A percentile compares a stretch with the other conserved stretches of the same genome.
These are phyloP conservation scores for Rhadinocentrus ornatus DNA, from an alignment of 2,797 vertebrate species.

Conservation along the genomic window DNA sequence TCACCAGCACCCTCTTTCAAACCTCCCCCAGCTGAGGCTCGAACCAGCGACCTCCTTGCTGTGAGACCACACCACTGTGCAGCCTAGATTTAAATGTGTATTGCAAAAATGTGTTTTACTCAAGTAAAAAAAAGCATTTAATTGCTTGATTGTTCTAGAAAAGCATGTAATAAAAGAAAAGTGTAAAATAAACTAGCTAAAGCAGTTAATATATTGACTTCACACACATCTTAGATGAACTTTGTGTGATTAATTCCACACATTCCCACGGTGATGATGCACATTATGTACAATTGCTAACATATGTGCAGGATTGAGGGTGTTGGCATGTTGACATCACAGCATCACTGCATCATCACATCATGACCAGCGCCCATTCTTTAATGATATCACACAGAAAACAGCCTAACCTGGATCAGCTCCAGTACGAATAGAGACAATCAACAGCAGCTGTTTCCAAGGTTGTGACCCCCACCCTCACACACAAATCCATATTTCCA, in stretches of 20 bases:
- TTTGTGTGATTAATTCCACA: slow-evolving; percentile 5
- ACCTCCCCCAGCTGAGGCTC: no score
- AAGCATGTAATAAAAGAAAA: not conserved
- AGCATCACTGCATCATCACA: slow-evolving; percentile 52
- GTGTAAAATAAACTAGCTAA: not conserved
- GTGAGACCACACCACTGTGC: no score
- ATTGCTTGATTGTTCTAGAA: not conserved
- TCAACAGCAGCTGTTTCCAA: slow-evolving; percentile 52
- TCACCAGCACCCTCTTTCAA: no score
- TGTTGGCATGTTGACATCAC: slow-evolving; percentile 54
- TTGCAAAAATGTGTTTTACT: no score
- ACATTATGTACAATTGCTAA: slow-evolving; percentile 40
- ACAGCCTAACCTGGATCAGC: slow-evolving; percentile 52
- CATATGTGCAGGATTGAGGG: slow-evolving; percentile 61
- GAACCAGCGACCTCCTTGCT: no score
- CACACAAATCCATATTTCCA: slow-evolving; percentile 15
- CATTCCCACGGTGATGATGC: slow-evolving; percentile 28
- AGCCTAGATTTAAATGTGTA: no score
- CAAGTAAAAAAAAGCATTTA: slow-evolving; percentile 5
- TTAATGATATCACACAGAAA: slow-evolving; percentile 56
- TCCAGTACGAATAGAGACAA: slow-evolving; percentile 34
- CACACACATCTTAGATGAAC: slow-evolving; percentile 11
- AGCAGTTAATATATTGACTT: not conserved
- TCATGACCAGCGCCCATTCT: slow-evolving; percentile 52
- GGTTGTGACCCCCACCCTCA: slow-evolving; percentile 42